Percentiles rank a stretch among this genome's conserved stretches.
phyloP scores from a whole-genome alignment of 2,113 vertebrate species.

The Chionomys nivalis region DNA sequence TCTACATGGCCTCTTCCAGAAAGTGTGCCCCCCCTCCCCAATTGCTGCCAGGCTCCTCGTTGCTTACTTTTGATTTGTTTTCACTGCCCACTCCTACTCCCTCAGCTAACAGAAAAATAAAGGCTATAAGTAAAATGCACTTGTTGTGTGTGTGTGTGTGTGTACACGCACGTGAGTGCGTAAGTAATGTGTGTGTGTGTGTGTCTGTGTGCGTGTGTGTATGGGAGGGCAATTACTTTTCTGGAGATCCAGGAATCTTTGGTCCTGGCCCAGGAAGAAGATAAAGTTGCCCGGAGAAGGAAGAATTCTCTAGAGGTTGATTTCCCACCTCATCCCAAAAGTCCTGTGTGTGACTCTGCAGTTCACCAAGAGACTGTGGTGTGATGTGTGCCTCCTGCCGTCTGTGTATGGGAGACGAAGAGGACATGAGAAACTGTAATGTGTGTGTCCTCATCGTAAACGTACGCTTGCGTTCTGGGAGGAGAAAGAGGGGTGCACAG shows the following conservation, averaged over 20 bases:
- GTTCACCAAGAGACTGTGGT: too few species aligned
- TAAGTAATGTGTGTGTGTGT: too few species aligned
- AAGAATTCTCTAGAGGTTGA: not conserved
- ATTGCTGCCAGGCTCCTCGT: not conserved
- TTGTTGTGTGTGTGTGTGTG: not conserved
- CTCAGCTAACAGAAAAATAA: conserved; percentile 38
- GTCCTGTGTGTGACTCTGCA: not conserved
- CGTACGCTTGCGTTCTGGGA: not conserved
- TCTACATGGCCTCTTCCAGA: conserved; percentile 10
- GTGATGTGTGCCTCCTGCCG: not conserved
- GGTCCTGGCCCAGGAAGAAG: not conserved
- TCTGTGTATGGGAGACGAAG: not conserved
- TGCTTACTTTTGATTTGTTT: not conserved
- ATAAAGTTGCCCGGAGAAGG: not conserved
- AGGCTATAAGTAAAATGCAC: conserved; percentile 46
- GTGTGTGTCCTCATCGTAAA: not conserved
- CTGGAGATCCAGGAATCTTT: conserved; percentile 14
- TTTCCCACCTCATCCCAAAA: not conserved
- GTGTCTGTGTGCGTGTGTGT: not conserved
- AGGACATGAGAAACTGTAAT: not conserved
- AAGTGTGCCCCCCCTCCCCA: not conserved
- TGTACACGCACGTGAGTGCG: not conserved
- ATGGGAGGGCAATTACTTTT: not conserved
- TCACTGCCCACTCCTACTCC: not conserved
- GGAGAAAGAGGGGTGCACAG: not conserved